Percentiles rank a stretch among this genome's conserved stretches.
Evolutionary conservation across 2,888 invertebrate species (phyloP).

Genomic region (Leptinotarsa peninsularis): DNA sequence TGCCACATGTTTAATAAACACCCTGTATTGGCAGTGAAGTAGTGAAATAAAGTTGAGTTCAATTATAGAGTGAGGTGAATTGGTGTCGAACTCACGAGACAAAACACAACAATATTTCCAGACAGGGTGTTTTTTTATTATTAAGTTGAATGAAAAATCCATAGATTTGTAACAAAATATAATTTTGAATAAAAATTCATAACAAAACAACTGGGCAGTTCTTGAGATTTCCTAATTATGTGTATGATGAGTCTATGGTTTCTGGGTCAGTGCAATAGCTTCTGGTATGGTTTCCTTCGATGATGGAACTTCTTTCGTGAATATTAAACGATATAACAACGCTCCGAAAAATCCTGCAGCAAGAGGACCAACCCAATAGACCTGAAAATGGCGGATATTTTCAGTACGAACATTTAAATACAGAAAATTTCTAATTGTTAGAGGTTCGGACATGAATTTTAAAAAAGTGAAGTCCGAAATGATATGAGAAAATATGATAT

Average conservation of each 20-base stretch:
- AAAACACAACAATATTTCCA: no score
- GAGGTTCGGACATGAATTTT: no score
- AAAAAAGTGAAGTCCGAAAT: no score
- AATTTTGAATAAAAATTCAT: slow-evolving; percentile 19
- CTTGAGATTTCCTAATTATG: not conserved
- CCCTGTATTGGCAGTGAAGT: no score
- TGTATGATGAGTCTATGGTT: slow-evolving; percentile 39
- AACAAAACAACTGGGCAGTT: slow-evolving; percentile 21
- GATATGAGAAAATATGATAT: no score
- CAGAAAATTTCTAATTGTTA: not conserved
- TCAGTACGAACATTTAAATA: not conserved
- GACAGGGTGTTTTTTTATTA: no score
- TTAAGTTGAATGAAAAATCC: not conserved
- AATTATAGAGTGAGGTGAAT: no score
- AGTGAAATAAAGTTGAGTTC: no score
- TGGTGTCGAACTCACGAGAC: no score
- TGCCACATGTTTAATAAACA: no score
- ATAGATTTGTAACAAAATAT: slow-evolving; percentile 26
- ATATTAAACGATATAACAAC: slow-evolving; percentile 59
- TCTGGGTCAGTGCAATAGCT: slow-evolving; percentile 60
- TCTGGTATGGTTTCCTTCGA: slow-evolving; percentile 53
- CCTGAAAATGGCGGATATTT: slow-evolving; percentile 43
- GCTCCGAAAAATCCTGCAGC: slow-evolving; percentile 58
- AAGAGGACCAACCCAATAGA: slow-evolving; percentile 63
- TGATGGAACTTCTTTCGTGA: slow-evolving; percentile 55